Conservation (phyloP, 1,140 invertebrate species). For the Kradibia gibbosae region DNA sequence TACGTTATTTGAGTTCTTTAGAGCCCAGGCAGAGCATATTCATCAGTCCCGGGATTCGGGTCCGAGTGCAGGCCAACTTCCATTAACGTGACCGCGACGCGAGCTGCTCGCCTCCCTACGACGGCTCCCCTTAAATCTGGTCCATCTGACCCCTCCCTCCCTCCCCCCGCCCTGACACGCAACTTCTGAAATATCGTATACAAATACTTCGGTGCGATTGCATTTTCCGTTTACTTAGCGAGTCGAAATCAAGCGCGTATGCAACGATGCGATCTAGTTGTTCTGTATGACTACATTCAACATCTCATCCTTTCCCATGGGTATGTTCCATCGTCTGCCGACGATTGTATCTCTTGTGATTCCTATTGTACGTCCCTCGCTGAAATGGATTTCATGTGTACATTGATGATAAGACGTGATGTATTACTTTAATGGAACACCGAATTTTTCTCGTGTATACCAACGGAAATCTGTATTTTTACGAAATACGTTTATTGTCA, state of each 20-base stretch:
- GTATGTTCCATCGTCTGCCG: not conserved
- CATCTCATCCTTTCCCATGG: not conserved
- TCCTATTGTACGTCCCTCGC: not conserved
- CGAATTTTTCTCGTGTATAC: not conserved
- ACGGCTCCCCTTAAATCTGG: not conserved
- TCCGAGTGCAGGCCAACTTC: not conserved
- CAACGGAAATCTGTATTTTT: not conserved
- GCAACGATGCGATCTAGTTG: not conserved
- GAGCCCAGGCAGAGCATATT: constrained; percentile 5
- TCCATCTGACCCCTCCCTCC: not conserved
- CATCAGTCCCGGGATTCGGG: constrained; percentile 3
- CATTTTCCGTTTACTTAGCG: constrained; percentile 43
- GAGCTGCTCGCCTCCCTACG: not conserved
- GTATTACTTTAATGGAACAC: not conserved
- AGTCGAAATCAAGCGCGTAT: not conserved
- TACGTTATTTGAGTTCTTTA: constrained; percentile 37
- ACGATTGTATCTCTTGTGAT: not conserved
- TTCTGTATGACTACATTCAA: not conserved
- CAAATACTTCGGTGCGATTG: constrained; percentile 34
- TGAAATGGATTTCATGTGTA: not conserved
- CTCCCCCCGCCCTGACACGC: not conserved
- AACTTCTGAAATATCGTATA: not conserved
- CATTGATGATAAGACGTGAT: not conserved
- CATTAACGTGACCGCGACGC: constrained; percentile 22
- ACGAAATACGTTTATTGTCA: not conserved